Conservation (phyloP, 2,888 invertebrate species). For the Hydrotaea diabolus region DNA sequence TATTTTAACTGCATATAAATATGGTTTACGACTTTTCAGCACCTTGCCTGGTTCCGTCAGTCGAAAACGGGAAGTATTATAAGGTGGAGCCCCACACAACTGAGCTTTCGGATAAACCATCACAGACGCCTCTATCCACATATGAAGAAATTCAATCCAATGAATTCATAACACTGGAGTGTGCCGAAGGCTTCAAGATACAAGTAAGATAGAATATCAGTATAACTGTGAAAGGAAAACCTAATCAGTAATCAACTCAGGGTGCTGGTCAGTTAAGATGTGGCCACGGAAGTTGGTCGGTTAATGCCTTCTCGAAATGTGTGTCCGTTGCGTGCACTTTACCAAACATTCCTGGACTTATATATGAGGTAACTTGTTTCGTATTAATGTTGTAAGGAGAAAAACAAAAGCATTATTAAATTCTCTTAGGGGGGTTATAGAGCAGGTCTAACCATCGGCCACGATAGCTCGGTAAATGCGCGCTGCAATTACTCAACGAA, state of each 20-base stretch:
- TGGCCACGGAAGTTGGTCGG: conserved; percentile 92
- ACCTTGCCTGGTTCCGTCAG: conserved; percentile 87
- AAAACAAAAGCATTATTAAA: not conserved
- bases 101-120: conserved; percentile 76
- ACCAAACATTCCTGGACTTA: conserved; percentile 77
- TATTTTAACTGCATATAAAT: not conserved
- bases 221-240: not conserved
- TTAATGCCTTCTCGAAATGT: conserved; percentile 88
- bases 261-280: conserved; percentile 89
- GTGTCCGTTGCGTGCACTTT: conserved; percentile 83
- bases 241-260: conserved; percentile 75
- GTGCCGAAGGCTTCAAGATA: conserved; percentile 85
- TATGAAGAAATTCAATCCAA: conserved; percentile 84
- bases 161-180: conserved; percentile 88
- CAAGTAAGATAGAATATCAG: conserved; percentile 71
- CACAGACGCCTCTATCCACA: conserved; percentile 76
- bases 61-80: conserved; percentile 86
- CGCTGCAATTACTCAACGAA: conserved; percentile 84
- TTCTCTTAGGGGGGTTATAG: conserved; percentile 86
- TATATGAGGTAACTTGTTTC: conserved; percentile 76
- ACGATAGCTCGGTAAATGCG: conserved; percentile 89
- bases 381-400: not conserved
- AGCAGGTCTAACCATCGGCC: conserved; percentile 89
- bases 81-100: conserved; percentile 78
- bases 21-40: conserved; percentile 82